These are phyloP conservation scores for Pleuronectes platessa DNA, from an alignment of 2,113 vertebrate species.

Conservation along the genomic window DNA sequence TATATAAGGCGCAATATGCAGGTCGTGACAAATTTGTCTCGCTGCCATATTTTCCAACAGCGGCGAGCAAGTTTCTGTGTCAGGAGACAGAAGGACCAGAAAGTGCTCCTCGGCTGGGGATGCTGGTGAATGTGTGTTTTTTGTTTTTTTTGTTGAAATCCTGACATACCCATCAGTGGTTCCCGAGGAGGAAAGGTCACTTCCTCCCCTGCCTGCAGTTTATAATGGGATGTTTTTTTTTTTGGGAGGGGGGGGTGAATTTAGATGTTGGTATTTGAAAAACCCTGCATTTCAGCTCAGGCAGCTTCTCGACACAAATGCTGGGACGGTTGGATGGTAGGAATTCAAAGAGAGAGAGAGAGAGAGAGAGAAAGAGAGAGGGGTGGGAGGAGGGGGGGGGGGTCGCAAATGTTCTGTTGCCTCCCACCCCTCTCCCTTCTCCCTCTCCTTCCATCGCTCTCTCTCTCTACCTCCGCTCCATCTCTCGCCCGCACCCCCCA, in stretches of 20 bases:
- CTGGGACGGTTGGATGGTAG: slow-evolving; percentile 41
- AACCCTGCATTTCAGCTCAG: slow-evolving; percentile 5
- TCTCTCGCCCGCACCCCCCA: slow-evolving; percentile 56
- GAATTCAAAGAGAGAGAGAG: slow-evolving; percentile 41
- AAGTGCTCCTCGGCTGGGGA: background rate
- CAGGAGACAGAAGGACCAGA: background rate
- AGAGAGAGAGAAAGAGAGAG: background rate
- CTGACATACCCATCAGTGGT: slow-evolving; percentile 39
- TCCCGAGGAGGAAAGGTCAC: slow-evolving; percentile 45
- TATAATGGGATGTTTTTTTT: slow-evolving; percentile 2
- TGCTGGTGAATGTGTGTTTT: slow-evolving; percentile 2
- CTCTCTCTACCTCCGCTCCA: slow-evolving; percentile 40
- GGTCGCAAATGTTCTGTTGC: slow-evolving; percentile 73
- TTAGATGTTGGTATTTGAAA: slow-evolving; percentile 8
- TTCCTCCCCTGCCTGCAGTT: slow-evolving; percentile 11
- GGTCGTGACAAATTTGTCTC: slow-evolving; percentile 29
- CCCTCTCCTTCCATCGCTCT: background rate
- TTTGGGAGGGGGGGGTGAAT: background rate
- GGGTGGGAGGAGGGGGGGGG: background rate
- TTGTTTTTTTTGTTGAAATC: background rate
- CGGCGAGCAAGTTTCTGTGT: slow-evolving; percentile 24
- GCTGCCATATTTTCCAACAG: slow-evolving; percentile 8
- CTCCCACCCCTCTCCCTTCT: slow-evolving; percentile 8
- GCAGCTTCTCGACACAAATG: slow-evolving; percentile 37
- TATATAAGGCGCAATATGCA: slow-evolving; percentile 29